Evolutionary conservation across 2,797 vertebrate genomes (phyloP).

Genomic region (Antrozous pallidus): DNA sequence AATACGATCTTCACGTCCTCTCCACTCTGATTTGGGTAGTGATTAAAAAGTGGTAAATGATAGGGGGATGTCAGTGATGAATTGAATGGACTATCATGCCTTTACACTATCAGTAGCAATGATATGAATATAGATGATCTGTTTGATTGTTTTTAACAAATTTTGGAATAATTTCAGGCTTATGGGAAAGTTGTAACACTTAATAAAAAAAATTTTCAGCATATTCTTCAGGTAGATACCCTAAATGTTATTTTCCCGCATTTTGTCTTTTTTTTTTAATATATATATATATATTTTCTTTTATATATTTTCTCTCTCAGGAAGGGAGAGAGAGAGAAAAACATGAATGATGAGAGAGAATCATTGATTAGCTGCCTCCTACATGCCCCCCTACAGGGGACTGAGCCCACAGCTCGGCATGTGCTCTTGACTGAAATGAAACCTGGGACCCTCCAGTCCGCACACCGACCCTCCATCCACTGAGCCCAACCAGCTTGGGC

Average conservation of each 20-base stretch:
- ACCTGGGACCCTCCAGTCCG: too few species aligned
- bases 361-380: too few species aligned
- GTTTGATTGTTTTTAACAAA: constrained; percentile 9
- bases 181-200: background rate
- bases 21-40: background rate
- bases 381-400: too few species aligned
- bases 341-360: too few species aligned
- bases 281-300: too few species aligned
- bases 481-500: too few species aligned
- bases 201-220: background rate
- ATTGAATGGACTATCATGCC: background rate
- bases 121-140: background rate
- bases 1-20: background rate
- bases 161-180: constrained; percentile 8
- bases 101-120: background rate
- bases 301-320: too few species aligned
- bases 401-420: too few species aligned
- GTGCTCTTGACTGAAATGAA: too few species aligned
- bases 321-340: too few species aligned
- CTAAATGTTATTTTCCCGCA: background rate
- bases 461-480: too few species aligned
- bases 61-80: background rate
- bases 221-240: background rate
- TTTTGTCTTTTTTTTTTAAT: background rate
- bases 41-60: background rate